Evolutionary conservation across 2,113 vertebrate genomes (phyloP), one percentile per base, ranked within the genome.

Genomic region (Xiphophorus hellerii): DNA sequence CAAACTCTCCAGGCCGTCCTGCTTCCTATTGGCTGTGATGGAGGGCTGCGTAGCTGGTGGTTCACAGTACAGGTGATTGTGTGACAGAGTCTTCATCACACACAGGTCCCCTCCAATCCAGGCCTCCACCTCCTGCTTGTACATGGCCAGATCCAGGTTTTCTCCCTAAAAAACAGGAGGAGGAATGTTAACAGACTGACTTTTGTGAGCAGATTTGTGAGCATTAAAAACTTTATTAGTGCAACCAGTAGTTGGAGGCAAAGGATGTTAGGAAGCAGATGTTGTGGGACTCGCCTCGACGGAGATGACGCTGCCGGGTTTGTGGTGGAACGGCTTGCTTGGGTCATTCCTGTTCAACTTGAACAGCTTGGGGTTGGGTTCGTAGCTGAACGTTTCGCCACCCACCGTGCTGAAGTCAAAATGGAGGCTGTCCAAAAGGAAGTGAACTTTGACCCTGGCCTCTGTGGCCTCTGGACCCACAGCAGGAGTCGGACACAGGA

Each of bases 281-380:
- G 29, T n/a, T 33, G 3, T 12, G 5, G 2, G 7, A 31, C 58
- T 65, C 90, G 97, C 97, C 96, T 99, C 97, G 1, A 99, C 98
- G 39, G 98, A 97, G 66, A 99, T 97, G 93, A 98, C 95, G 5
- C 97, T 99, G 76, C 97, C 97, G 0, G 97, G 97, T 77, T 98
- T 99, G 93, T 99, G 96, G 29, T 96, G 94, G 91, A 97, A 99
- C 0, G 97, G 97, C 4, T 93, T 93, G 86, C 91, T 93, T 33
- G 95, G 95, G 76, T 97, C 95, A 29, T 97, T 95, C 1, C 91
- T 93, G 87, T 96, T 98, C 62, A 99, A 86, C 0, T 91, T 90
- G 77, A 93, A 94, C 37, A 99, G 93, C 42, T 86, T 89, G 0
- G 98, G 97, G 83, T 99, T 95, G 15, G 94, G 90, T 84, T 98